These are phyloP conservation scores for Neolamprologus caudopunctatus DNA, from an alignment of 2,113 vertebrate species.

Conservation along the genomic window DNA sequence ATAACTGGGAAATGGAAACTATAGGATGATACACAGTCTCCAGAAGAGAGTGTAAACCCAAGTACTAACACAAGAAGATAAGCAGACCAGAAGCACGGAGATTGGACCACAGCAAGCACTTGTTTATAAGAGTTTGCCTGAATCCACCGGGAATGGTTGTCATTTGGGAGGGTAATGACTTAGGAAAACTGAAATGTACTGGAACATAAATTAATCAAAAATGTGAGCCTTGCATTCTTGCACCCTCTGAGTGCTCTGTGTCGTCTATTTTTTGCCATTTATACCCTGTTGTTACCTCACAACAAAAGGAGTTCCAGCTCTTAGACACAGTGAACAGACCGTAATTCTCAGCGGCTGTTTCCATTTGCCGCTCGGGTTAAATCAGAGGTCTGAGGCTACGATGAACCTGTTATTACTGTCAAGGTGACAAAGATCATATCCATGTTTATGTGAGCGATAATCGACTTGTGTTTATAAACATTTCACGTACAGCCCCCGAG, in stretches of 20 bases:
- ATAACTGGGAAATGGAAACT: constrained; percentile 32
- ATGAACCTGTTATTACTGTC: background rate
- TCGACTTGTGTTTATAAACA: constrained; percentile 26
- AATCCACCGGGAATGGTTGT: background rate
- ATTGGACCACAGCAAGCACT: background rate
- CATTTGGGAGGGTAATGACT: constrained; percentile 49
- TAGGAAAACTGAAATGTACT: constrained; percentile 48
- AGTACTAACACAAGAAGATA: background rate
- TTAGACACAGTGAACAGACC: background rate
- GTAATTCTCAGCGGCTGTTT: background rate
- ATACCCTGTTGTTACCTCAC: background rate
- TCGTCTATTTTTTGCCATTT: background rate
- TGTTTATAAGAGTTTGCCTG: constrained; percentile 15
- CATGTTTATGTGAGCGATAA: background rate
- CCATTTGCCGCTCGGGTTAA: background rate
- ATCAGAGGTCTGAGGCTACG: background rate
- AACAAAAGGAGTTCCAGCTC: constrained; percentile 15
- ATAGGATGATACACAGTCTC: background rate
- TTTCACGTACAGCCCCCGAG: constrained; percentile 18
- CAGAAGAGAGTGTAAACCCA: background rate
- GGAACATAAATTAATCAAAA: constrained; percentile 55
- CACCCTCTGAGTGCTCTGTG: background rate
- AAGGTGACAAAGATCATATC: constrained; percentile 9
- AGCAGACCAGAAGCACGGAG: background rate
- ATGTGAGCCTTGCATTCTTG: background rate